Percentiles rank a stretch among this genome's conserved stretches.
phyloP scores from a whole-genome alignment of 37 sponge, comb jelly and placozoan species.

The Lycopodina hypogea region DNA sequence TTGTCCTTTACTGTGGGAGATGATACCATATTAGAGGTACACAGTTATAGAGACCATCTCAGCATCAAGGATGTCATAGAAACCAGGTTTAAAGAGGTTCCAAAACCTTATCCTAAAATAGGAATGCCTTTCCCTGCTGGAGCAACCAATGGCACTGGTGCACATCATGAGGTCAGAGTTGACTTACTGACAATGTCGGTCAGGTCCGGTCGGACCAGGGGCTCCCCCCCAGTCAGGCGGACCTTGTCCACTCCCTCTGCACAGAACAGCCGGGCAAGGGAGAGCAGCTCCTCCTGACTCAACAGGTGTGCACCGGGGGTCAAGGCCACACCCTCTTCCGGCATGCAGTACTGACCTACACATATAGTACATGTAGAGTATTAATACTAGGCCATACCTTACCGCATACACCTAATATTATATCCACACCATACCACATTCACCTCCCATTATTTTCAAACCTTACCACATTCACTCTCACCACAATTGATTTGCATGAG shows the following conservation, averaged over 20 bases:
- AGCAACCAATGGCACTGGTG: no score
- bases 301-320: conserved; percentile 63
- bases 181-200: conserved; percentile 71
- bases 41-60: no score
- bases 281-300: conserved; percentile 63
- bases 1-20: no score
- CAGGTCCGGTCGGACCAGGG: conserved; percentile 85
- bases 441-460: no score
- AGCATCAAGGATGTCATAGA: no score
- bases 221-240: conserved; percentile 97
- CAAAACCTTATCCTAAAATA: no score
- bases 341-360: conserved; percentile 98
- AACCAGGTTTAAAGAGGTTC: no score
- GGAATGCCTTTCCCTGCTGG: no score
- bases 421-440: background rate
- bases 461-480: no score
- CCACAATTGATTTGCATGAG: no score
- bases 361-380: background rate
- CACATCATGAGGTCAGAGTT: no score
- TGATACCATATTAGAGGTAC: no score
- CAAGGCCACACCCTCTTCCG: conserved; percentile 88
- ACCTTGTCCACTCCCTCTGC: conserved; percentile 86
- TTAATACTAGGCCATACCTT: background rate
- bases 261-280: conserved; percentile 72
- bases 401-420: background rate